Evolutionary conservation across 2,113 vertebrate genomes (phyloP).

Genomic region (Tupaia chinensis): DNA sequence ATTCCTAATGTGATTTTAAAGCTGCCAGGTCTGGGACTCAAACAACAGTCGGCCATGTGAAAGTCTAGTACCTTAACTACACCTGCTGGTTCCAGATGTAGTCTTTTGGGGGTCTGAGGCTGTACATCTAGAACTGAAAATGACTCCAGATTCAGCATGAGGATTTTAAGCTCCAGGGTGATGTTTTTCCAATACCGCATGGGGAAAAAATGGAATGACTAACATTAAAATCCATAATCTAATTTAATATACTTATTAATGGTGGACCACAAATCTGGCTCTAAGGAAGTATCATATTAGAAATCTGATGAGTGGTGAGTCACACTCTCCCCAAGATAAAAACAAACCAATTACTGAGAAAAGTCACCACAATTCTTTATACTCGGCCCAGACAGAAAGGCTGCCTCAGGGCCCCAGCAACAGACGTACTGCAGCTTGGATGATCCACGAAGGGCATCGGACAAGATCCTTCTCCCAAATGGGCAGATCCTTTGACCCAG

Average conservation of each 20-base stretch:
- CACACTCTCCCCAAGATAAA: constrained; percentile 1
- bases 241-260: not conserved
- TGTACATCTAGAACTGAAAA: not conserved
- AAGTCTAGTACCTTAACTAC: too few species aligned
- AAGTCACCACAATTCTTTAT: not conserved
- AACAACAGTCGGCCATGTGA: too few species aligned
- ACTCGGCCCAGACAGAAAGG: not conserved
- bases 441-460: too few species aligned
- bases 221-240: not conserved
- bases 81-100: too few species aligned
- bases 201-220: not conserved
- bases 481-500: not conserved
- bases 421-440: not conserved
- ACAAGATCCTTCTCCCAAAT: not conserved
- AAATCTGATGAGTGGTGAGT: not conserved
- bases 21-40: too few species aligned
- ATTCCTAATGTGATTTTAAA: too few species aligned
- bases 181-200: not conserved
- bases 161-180: not conserved
- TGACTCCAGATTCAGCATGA: not conserved
- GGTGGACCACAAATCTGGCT: not conserved
- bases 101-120: not conserved
- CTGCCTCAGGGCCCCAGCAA: not conserved
- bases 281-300: not conserved
- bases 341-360: not conserved